Base-by-base conservation (phyloP, 2,797 vertebrate species). In the Macrochelys suwanniensis region DNA sequence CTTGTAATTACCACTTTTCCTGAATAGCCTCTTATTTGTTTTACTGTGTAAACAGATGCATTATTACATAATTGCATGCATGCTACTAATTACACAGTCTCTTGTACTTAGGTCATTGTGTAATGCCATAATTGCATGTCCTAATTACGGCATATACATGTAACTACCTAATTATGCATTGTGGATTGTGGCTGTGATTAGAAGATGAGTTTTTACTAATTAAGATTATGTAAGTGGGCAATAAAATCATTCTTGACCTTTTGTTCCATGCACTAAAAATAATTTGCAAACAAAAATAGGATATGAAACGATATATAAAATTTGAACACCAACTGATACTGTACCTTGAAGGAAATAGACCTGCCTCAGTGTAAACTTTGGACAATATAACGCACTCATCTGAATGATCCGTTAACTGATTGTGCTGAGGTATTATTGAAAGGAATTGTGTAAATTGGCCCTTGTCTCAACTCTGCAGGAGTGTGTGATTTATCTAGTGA, bases 51-150 rank as follows among this genome's bases (percentile, higher is more conserved):
- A 77, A 93, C 21, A 37, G 16, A 0, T 25, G 45, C 26, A 49
- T 94, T 95, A n/a, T 42, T 81, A 42, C 12, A 0, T 87, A 95
- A 86, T 92, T 95, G n/a, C 79, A 56, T 92, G 42, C 87, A 61
- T 49, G 61, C 88, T 4, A 9, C 80, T 96, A 92, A 92, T 93
- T 94, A 77, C 81, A 45, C 37, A 65, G 65, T 85, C 80, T 37
- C 26, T 37, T 5, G 31, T 71, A 50, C 47, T 94, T 94, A 25
- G 71, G 94, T 84, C 95, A 93, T 90, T 90, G 47, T 61, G 11
- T 79, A 26, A 88, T 89, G 61, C 68, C 51, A 42, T 77, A 94
- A 96, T 77, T 57, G 21, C 3, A 0, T 16, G 3, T 21, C 51
- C 65, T 87, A 47, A 90, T 96, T 81, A 76, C n/a, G 51, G 23